These are phyloP conservation scores for Diuraphis noxia DNA, from an alignment of 1,140 invertebrate genomes.

Conservation along the genomic window DNA sequence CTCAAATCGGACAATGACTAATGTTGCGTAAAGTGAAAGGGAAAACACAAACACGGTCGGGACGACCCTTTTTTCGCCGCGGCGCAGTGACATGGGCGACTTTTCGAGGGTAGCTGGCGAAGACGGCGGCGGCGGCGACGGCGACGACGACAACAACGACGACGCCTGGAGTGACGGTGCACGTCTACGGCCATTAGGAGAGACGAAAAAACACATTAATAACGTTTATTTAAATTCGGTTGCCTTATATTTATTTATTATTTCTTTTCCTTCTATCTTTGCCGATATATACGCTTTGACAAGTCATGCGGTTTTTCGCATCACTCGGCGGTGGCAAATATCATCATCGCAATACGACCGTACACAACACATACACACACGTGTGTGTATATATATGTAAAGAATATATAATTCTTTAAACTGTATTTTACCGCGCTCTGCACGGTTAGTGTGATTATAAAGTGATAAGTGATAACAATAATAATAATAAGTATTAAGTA, in stretches of 20 bases:
- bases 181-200: constrained; percentile 36
- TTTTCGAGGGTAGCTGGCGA: constrained; percentile 1
- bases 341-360: neutral
- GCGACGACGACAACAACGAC: neutral
- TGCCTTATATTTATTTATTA: neutral
- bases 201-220: constrained; percentile 36
- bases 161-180: constrained; percentile 41
- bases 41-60: constrained; percentile 35
- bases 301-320: constrained; percentile 15
- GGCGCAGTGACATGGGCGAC: constrained; percentile 42
- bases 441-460: no score
- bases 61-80: constrained; percentile 31
- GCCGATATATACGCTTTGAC: neutral
- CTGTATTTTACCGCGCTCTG: no score
- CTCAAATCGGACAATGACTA: constrained; percentile 47
- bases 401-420: no score
- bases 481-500: no score
- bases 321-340: neutral
- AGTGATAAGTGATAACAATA: no score
- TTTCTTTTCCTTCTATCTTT: neutral
- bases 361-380: neutral
- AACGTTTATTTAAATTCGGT: constrained; percentile 51
- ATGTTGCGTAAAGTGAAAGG: constrained; percentile 42
- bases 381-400: neutral
- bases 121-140: neutral